Evolutionary conservation across 2,113 vertebrate genomes (phyloP).

Genomic region (Lamprotornis superbus): DNA sequence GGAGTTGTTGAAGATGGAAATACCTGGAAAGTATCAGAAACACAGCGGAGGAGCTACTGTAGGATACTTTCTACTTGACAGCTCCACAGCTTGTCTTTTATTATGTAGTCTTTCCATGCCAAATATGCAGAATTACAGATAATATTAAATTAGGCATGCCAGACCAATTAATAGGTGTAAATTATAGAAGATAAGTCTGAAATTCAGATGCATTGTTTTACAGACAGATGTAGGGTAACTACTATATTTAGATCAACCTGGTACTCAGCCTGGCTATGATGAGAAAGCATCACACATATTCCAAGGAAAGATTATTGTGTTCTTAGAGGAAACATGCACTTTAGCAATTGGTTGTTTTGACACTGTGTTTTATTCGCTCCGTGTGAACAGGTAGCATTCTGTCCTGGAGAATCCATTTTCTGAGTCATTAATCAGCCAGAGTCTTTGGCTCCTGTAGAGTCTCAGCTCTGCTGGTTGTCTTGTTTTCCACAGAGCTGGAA

Average conservation of each 20-base stretch:
- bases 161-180: neutral
- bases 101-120: neutral
- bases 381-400: neutral
- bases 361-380: neutral
- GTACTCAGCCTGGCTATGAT: neutral
- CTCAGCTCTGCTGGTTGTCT: neutral
- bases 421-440: constrained; percentile 6
- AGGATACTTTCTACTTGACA: neutral
- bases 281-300: neutral
- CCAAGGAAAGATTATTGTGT: neutral
- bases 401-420: neutral
- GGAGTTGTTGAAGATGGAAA: neutral
- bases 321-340: neutral
- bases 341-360: neutral
- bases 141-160: neutral
- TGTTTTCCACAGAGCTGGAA: neutral
- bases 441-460: neutral
- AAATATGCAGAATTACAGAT: neutral
- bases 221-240: neutral
- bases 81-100: neutral
- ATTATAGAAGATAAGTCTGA: neutral
- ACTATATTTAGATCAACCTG: neutral
- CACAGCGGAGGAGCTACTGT: neutral
- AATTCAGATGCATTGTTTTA: neutral
- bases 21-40: neutral